Conservation (phyloP, 2,888 invertebrate genomes). For the Bedellia somnulentella region DNA sequence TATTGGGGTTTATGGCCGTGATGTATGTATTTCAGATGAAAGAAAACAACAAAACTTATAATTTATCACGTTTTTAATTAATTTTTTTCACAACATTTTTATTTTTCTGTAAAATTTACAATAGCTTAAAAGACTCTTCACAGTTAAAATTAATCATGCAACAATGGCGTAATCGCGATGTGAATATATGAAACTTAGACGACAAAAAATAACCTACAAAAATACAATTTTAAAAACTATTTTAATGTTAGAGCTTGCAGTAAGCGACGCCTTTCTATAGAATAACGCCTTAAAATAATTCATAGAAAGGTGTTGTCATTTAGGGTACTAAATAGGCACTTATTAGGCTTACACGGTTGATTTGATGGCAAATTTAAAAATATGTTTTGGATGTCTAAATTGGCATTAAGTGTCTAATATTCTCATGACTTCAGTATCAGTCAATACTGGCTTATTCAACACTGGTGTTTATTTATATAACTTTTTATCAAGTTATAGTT, state of each 20-base stretch:
- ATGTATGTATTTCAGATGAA: too few relatives aligned
- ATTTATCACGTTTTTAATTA: slow-evolving; percentile 61
- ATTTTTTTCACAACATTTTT: slow-evolving; percentile 59
- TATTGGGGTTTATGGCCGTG: too few relatives aligned
- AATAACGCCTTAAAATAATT: too few relatives aligned
- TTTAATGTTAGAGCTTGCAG: slow-evolving; percentile 42
- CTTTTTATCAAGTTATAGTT: too few relatives aligned
- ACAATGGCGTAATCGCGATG: slow-evolving; percentile 35
- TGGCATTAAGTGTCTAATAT: too few relatives aligned
- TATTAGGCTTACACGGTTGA: slow-evolving; percentile 10
- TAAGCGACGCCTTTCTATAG: slow-evolving; percentile 35
- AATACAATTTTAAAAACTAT: slow-evolving; percentile 29
- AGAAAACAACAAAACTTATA: slow-evolving; percentile 34
- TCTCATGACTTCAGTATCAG: too few relatives aligned
- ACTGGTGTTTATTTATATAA: too few relatives aligned
- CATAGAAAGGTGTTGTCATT: slow-evolving; percentile 37
- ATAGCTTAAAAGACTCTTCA: slow-evolving; percentile 60
- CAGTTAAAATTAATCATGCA: slow-evolving; percentile 42
- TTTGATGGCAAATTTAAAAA: background rate
- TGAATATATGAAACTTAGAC: slow-evolving; percentile 35
- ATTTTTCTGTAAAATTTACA: slow-evolving; percentile 62
- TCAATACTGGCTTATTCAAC: too few relatives aligned
- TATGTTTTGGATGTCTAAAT: too few relatives aligned
- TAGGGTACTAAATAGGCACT: slow-evolving; percentile 46
- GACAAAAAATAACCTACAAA: slow-evolving; percentile 29